Conservation (phyloP, 2,797 vertebrate genomes). For the Ctenochaetus hawaiiensis region DNA sequence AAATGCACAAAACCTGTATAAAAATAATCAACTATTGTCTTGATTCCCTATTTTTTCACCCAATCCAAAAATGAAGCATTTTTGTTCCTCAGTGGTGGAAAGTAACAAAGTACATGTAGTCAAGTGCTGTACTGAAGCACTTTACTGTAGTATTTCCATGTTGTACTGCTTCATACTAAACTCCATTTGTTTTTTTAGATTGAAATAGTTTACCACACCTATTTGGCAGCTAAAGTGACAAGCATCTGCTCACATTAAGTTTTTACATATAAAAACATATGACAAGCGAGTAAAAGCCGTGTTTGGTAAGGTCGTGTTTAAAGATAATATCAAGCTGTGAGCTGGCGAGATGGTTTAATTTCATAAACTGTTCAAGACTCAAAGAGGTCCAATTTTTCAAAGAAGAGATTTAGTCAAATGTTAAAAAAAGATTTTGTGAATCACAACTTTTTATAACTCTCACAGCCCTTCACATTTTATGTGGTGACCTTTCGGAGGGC, state of each 20-base stretch:
- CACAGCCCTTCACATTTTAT: background rate
- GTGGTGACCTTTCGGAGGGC: background rate
- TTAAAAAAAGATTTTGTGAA: background rate
- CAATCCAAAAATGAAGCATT: background rate
- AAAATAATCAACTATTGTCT: background rate
- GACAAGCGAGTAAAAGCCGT: background rate
- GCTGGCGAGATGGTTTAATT: background rate
- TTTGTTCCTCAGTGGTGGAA: background rate
- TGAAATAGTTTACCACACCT: background rate
- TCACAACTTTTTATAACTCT: background rate
- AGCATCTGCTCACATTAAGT: background rate
- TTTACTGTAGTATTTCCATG: no score
- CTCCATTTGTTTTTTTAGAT: no score
- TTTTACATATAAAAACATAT: no score
- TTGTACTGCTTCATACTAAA: no score
- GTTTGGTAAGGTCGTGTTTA: background rate
- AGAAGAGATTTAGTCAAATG: background rate
- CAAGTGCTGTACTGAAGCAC: background rate
- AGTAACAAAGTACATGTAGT: background rate
- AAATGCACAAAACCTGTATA: background rate
- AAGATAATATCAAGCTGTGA: no score
- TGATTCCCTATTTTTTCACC: background rate
- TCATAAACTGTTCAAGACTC: background rate
- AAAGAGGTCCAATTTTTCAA: background rate
- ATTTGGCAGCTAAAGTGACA: background rate